Evolutionary conservation across 1,140 invertebrate species (phyloP), one percentile per base, ranked within the genome.

Genomic region (Brachionus rubens): DNA sequence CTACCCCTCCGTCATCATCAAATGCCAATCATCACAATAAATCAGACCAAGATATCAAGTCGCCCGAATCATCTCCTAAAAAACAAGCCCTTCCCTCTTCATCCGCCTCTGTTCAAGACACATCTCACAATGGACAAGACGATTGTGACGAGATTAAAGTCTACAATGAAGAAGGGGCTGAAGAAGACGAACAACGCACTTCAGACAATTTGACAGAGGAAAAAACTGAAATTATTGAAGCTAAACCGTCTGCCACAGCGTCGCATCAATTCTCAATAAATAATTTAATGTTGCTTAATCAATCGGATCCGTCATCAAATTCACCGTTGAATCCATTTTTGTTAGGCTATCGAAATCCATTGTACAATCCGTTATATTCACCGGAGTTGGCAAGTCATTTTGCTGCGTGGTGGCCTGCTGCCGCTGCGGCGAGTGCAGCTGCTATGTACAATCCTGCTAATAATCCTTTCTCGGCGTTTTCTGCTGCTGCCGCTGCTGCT

Each of bases 131-230:
- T 36, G 33, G 33, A 5, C 33, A 36, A 5, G 59, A 65, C 24
- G 59, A 65, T 36, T 65, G 68, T 21, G 68, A 72, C 16, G 68
- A 72, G 30, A 50, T 72, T 0, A 72, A 72, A 50, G 68, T 72
- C 21, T 72, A 72, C 46, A 72, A 72, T 24, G 68, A 72, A 30
- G 68, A 72, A 6, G 68, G 68, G 24, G 43, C 68, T 19, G 46
- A 36, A n/a, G 68, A 72, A 50, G 68, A 72, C 30, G 68, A 72
- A 19, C 68, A 72, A 26, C 43, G 68, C 43, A 52, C n/a, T 21
- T 48, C 24, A 28, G 68, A 72, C 28, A 50, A 54, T 50, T 41
- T 72, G 7, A 40, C 24, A 0, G 68, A 72, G 21, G 68, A 72
- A 50, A 72, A 72, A 24, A 72, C 43, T 24, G 68, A 72, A 50